Percentiles rank a stretch among this genome's conserved stretches.
Conservation (phyloP, 2,113 vertebrate genomes). For the Zosterops lateralis region DNA sequence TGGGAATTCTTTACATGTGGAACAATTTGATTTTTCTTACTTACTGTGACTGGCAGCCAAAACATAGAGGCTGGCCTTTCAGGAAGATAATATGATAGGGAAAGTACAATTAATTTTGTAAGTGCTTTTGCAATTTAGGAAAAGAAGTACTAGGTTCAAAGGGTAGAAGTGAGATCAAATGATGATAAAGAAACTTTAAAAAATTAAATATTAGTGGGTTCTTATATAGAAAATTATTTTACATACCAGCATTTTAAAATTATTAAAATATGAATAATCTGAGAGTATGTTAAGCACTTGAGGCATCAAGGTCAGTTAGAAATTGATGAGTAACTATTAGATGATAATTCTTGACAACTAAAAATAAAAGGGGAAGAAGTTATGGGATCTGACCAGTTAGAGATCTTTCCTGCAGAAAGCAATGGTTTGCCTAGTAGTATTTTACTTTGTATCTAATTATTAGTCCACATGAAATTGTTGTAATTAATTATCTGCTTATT, state of each 20-base stretch:
- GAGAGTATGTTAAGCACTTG: not conserved
- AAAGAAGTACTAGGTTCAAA: not conserved
- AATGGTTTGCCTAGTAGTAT: not conserved
- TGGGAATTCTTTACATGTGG: not conserved
- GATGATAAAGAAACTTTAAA: not conserved
- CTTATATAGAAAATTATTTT: not conserved
- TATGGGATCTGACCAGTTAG: not conserved
- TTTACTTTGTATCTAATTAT: not conserved
- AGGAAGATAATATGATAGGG: not conserved
- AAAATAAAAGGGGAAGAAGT: not conserved
- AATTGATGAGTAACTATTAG: not conserved
- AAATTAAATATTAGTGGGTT: not conserved
- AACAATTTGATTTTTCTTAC: not conserved
- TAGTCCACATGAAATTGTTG: constrained; percentile 3
- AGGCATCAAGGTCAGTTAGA: not conserved
- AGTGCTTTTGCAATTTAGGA: not conserved
- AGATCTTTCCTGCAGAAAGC: not conserved
- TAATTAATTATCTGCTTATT: constrained; percentile 5
- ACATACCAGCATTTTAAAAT: not conserved
- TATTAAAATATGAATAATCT: not conserved
- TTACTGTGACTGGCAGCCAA: not conserved
- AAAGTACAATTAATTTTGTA: not conserved
- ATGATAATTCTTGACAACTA: not conserved
- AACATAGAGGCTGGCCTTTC: not conserved
- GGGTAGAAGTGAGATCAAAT: not conserved